phyloP scores from a whole-genome alignment of 2,888 invertebrate genomes.

The Chesias legatella region DNA sequence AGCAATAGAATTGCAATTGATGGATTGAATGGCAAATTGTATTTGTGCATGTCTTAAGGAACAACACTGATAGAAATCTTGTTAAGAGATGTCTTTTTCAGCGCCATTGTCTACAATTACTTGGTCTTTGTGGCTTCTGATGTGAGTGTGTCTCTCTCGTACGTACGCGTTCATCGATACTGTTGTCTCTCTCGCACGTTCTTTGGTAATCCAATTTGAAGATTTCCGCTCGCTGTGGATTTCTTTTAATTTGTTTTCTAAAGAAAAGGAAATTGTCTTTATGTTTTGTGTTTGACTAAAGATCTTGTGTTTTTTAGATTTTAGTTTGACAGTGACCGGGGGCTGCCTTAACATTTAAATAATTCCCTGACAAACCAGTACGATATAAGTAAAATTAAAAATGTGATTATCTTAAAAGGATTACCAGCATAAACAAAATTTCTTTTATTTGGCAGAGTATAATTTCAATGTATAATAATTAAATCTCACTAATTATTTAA shows the following conservation, averaged over 20 bases:
- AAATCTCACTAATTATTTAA: too few species aligned
- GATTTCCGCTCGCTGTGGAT: constrained; percentile 58
- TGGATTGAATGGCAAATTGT: constrained; percentile 18
- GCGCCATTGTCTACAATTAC: constrained; percentile 78
- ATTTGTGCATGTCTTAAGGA: constrained; percentile 56
- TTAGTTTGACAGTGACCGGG: too few species aligned
- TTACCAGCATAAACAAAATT: too few species aligned
- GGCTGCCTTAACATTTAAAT: too few species aligned
- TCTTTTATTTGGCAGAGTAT: too few species aligned
- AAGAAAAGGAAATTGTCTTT: constrained; percentile 26
- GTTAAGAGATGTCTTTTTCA: constrained; percentile 79
- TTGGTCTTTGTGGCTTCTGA: constrained; percentile 64
- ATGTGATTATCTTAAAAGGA: too few species aligned
- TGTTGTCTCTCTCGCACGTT: constrained; percentile 40
- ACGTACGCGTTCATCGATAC: constrained; percentile 26
- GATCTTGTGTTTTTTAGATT: not conserved
- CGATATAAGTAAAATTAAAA: too few species aligned
- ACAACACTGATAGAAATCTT: constrained; percentile 77
- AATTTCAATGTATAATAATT: too few species aligned
- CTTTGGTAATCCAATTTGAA: constrained; percentile 65
- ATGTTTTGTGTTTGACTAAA: not conserved
- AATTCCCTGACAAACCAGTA: too few species aligned
- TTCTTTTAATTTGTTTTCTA: constrained; percentile 43
- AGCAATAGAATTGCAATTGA: constrained; percentile 11
- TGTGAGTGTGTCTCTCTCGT: constrained; percentile 42